phyloP scores from a whole-genome alignment of 2,888 invertebrate genomes.

The Tiliacea aurago region DNA sequence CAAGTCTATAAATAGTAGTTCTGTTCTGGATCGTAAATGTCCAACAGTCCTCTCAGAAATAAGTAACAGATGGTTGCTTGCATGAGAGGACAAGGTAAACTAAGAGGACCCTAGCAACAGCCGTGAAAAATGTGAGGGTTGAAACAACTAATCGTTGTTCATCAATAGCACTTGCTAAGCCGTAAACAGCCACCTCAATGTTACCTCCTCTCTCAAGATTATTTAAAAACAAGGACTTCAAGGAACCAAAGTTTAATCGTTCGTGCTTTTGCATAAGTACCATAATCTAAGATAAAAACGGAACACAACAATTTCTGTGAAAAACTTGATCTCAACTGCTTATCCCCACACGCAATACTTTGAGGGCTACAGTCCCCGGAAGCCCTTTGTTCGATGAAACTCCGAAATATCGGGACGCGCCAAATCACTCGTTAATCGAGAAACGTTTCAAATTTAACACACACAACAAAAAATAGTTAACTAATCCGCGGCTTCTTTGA shows the following conservation, averaged over 20 bases:
- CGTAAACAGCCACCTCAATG: conserved; percentile 10
- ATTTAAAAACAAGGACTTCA: conserved; percentile 46
- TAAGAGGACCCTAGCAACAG: background rate
- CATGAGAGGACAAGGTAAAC: background rate
- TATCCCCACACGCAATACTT: conserved; percentile 80
- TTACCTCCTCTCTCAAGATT: conserved; percentile 33
- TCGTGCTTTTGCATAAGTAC: conserved; percentile 63
- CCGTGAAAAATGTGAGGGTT: background rate
- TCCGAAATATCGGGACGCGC: conserved; percentile 81
- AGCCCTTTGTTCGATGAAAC: conserved; percentile 83
- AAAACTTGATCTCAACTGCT: conserved; percentile 79
- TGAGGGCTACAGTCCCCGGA: conserved; percentile 82
- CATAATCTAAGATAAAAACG: conserved; percentile 64
- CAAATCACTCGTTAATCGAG: conserved; percentile 86
- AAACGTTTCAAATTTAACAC: conserved; percentile 86
- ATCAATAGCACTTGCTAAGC: background rate
- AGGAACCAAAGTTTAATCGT: conserved; percentile 29
- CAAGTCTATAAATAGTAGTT: background rate
- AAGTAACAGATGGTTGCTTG: too few relatives aligned
- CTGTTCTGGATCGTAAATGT: background rate
- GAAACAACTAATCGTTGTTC: background rate
- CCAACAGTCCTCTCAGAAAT: background rate
- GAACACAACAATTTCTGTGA: conserved; percentile 74
- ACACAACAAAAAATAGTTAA: conserved; percentile 80
- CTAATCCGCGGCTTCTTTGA: conserved; percentile 89